phyloP scores from a whole-genome alignment of 2,888 invertebrate genomes.

The Drosophila buzzatii region DNA sequence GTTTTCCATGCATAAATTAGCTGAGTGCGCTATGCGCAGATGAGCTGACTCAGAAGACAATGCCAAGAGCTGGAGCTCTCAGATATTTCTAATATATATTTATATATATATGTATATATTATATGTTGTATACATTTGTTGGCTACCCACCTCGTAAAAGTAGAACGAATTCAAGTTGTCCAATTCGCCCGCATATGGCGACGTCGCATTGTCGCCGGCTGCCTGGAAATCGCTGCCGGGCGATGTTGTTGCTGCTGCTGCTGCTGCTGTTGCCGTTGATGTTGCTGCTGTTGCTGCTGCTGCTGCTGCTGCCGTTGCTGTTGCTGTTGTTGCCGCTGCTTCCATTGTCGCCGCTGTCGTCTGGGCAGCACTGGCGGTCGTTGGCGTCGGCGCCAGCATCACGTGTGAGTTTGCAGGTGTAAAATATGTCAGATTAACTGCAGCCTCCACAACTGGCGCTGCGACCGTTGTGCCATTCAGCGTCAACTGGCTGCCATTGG shows the following conservation, averaged over 20 bases:
- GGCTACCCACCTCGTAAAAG: slow-evolving; percentile 83
- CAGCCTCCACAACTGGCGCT: slow-evolving; percentile 29
- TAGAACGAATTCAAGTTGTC: slow-evolving; percentile 84
- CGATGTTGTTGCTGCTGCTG: slow-evolving; percentile 40
- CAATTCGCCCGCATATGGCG: slow-evolving; percentile 59
- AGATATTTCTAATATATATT: not conserved
- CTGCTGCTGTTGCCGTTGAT: slow-evolving; percentile 27
- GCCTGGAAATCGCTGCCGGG: slow-evolving; percentile 45
- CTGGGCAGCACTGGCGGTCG: slow-evolving; percentile 44
- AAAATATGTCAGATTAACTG: slow-evolving; percentile 75
- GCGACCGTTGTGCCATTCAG: slow-evolving; percentile 33
- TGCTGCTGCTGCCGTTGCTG: slow-evolving; percentile 53
- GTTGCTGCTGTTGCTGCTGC: slow-evolving; percentile 1
- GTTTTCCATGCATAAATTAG: slow-evolving; percentile 59
- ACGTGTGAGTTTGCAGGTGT: slow-evolving; percentile 82
- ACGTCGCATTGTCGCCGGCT: slow-evolving; percentile 48
- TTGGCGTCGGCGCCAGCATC: slow-evolving; percentile 80
- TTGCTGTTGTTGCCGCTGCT: slow-evolving; percentile 79
- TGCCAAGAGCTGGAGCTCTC: not conserved
- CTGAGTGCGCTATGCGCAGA: slow-evolving; percentile 17
- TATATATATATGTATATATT: not conserved
- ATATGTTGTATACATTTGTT: not conserved
- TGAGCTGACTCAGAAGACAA: slow-evolving; percentile 21
- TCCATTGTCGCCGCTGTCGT: slow-evolving; percentile 76
- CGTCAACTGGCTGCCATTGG: slow-evolving; percentile 55